Evolutionary conservation across 2,113 vertebrate genomes (phyloP).

Genomic region (Urocolius indicus): DNA sequence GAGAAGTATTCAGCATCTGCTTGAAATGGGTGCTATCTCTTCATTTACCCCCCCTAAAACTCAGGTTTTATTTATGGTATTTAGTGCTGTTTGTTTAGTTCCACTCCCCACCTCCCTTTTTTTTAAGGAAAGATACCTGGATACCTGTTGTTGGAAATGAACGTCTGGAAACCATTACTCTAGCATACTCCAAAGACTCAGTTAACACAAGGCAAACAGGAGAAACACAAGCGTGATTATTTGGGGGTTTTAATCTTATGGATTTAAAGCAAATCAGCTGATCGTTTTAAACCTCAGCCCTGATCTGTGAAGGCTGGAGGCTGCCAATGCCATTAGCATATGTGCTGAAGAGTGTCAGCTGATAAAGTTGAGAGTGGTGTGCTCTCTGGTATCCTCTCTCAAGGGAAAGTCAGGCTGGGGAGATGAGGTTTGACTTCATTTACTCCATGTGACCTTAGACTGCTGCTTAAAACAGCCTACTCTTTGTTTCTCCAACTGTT

Average conservation of each 20-base stretch:
- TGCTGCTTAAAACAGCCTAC: constrained; percentile 45
- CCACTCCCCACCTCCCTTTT: not conserved
- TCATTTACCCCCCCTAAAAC: not conserved
- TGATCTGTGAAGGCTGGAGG: not conserved
- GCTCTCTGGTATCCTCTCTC: constrained; percentile 16
- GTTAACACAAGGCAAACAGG: not conserved
- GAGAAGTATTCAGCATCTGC: not conserved
- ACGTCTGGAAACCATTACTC: not conserved
- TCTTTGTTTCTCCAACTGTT: constrained; percentile 65
- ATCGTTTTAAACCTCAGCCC: not conserved
- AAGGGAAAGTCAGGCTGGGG: not conserved
- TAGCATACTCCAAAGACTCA: not conserved
- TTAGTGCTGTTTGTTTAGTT: not conserved
- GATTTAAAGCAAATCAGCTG: not conserved
- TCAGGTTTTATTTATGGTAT: not conserved
- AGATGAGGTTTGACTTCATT: constrained; percentile 61
- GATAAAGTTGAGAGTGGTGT: constrained; percentile 24
- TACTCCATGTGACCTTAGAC: constrained; percentile 54
- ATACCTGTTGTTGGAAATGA: not conserved
- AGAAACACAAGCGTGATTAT: not conserved
- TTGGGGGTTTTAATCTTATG: not conserved
- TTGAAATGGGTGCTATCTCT: not conserved
- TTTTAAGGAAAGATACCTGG: not conserved
- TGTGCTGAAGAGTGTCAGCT: not conserved
- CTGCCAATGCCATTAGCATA: not conserved